Conservation (phyloP, 1,140 invertebrate genomes). For the Lepidurus packardi region DNA sequence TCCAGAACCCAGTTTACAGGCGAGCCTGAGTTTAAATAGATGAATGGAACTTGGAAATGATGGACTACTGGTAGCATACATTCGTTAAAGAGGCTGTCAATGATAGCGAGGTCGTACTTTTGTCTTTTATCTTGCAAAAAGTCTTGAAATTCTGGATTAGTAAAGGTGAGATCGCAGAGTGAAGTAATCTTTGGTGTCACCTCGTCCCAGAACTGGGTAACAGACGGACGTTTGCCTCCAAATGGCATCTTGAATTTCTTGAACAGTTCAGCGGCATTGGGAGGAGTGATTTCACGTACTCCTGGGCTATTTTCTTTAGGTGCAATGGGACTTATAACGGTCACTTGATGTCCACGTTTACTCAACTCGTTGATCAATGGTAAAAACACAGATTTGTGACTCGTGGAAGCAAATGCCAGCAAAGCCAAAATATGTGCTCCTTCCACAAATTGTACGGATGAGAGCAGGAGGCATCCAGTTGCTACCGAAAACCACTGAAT, state of each 20-base stretch:
- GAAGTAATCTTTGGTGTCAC: too few species aligned
- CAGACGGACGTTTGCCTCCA: too few species aligned
- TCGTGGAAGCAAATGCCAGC: slow-evolving; percentile 28
- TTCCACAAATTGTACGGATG: slow-evolving; percentile 32
- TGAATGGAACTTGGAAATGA: slow-evolving; percentile 55
- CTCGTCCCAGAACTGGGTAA: too few species aligned
- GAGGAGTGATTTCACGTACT: too few species aligned
- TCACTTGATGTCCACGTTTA: slow-evolving; percentile 48
- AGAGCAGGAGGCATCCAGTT: neutral
- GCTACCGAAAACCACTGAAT: neutral
- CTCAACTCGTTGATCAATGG: slow-evolving; percentile 46
- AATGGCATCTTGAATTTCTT: too few species aligned
- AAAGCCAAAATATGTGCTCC: slow-evolving; percentile 29
- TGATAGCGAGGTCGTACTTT: slow-evolving; percentile 41
- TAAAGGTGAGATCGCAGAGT: too few species aligned
- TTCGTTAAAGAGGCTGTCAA: slow-evolving; percentile 41
- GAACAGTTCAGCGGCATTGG: too few species aligned
- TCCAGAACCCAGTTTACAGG: slow-evolving; percentile 42
- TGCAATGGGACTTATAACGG: slow-evolving; percentile 43
- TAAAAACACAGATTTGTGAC: slow-evolving; percentile 36
- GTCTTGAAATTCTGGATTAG: too few species aligned
- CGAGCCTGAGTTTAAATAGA: slow-evolving; percentile 42
- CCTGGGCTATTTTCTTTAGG: too few species aligned
- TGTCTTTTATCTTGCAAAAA: neutral
- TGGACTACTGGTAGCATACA: slow-evolving; percentile 39